Evolutionary conservation across 1,140 invertebrate species (phyloP).

Genomic region (Trachymyrmex septentrionalis): DNA sequence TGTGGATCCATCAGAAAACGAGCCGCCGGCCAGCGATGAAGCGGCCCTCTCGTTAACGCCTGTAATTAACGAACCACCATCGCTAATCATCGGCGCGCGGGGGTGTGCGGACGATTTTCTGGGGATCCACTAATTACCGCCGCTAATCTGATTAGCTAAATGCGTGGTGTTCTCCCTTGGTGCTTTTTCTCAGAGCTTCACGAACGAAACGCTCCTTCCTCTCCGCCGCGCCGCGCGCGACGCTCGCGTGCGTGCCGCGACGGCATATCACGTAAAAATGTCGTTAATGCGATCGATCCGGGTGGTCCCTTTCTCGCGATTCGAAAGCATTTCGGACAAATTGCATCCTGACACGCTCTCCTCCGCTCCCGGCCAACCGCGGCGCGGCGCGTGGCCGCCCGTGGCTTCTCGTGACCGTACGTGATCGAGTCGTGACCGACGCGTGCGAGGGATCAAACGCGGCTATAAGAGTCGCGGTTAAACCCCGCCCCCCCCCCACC

Average conservation of each 20-base stretch:
- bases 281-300: conserved; percentile 76
- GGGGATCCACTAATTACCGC: conserved; percentile 68
- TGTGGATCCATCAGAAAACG: conserved; percentile 66
- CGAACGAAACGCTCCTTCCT: conserved; percentile 13
- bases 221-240: neutral
- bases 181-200: neutral
- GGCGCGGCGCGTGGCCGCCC: conserved; percentile 57
- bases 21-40: neutral
- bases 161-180: conserved; percentile 10
- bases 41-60: conserved; percentile 65
- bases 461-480: conserved; percentile 49
- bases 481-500: too few species aligned
- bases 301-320: conserved; percentile 59
- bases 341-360: conserved; percentile 69
- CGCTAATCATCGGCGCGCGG: conserved; percentile 56
- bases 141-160: conserved; percentile 72
- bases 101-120: conserved; percentile 38
- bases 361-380: conserved; percentile 18
- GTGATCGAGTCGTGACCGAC: conserved; percentile 52
- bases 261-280: conserved; percentile 76
- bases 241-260: conserved; percentile 41
- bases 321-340: conserved; percentile 73
- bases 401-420: conserved; percentile 54
- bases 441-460: conserved; percentile 52
- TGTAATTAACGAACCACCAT: conserved; percentile 70